Conservation (phyloP, 2,888 invertebrate genomes). For the Nipponacmea schrenckii region DNA sequence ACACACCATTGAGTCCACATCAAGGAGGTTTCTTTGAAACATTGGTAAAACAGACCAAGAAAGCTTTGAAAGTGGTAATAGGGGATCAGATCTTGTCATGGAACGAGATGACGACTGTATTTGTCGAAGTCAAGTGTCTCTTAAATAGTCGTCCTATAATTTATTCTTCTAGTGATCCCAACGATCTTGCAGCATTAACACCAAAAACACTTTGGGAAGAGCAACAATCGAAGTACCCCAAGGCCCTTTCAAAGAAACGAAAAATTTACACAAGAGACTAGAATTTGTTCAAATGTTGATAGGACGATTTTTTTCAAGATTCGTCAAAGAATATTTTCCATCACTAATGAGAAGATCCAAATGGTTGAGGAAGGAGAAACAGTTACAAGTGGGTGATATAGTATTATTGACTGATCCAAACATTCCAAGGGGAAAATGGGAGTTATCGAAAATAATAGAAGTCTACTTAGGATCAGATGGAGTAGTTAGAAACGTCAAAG, state of each 20-base stretch:
- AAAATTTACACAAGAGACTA: too few species aligned
- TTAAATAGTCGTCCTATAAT: conserved; percentile 23
- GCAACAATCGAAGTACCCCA: conserved; percentile 15
- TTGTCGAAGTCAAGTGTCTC: too few species aligned
- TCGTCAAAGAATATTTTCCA: conserved; percentile 22
- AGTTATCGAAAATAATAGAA: too few species aligned
- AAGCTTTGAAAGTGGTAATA: conserved; percentile 8
- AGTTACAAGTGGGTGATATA: conserved; percentile 19
- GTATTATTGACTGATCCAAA: conserved; percentile 7
- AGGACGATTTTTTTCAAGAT: conserved; percentile 9
- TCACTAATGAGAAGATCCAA: conserved; percentile 14
- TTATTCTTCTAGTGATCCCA: conserved; percentile 17
- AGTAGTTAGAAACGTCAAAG: conserved; percentile 9
- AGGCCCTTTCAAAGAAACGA: conserved; percentile 13
- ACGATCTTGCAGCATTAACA: conserved; percentile 15
- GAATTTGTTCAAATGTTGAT: conserved; percentile 22
- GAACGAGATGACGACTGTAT: too few species aligned
- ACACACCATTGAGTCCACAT: conserved; percentile 15
- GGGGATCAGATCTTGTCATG: conserved; percentile 17
- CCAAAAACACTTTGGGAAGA: conserved; percentile 25
- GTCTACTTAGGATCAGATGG: conserved; percentile 17
- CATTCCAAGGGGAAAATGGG: too few species aligned
- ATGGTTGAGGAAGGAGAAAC: conserved; percentile 14
- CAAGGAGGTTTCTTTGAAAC: conserved; percentile 24
- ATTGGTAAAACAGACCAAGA: conserved; percentile 18